Conservation (phyloP, 2,113 vertebrate genomes). For the Camelus bactrianus region DNA sequence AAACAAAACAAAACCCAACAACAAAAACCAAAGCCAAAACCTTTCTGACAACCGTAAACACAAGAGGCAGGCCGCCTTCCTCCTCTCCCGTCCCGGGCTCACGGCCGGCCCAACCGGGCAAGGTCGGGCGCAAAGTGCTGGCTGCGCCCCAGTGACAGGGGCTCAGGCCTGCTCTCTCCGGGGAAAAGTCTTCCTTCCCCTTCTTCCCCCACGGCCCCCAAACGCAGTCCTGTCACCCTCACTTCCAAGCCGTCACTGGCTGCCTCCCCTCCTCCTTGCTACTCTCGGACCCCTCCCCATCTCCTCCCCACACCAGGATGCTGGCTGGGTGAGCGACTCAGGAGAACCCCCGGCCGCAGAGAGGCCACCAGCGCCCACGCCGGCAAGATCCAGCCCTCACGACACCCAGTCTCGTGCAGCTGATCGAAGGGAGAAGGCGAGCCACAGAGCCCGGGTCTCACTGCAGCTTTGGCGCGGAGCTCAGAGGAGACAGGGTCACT, state of each 20-base stretch:
- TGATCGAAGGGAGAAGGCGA: background rate
- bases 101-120: fast-evolving
- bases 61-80: background rate
- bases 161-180: fast-evolving
- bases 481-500: fast-evolving
- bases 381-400: background rate
- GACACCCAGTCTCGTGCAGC: background rate
- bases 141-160: background rate
- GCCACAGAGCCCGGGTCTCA: fast-evolving
- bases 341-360: background rate
- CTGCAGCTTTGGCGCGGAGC: background rate
- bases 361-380: background rate
- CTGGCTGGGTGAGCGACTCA: background rate
- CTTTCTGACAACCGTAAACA: slow-evolving; percentile 77
- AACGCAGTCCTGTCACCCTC: fast-evolving
- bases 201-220: fast-evolving
- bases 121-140: background rate
- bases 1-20: slow-evolving; percentile 42
- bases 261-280: fast-evolving
- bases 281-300: fast-evolving
- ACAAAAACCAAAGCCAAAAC: slow-evolving; percentile 36
- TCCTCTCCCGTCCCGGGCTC: background rate
- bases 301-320: too few relatives aligned
- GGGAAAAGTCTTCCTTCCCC: background rate
- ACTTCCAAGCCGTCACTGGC: background rate